A percentile compares a stretch with the other conserved stretches of the same genome.
Evolutionary conservation across 2,888 invertebrate species (phyloP).

Genomic region (Galerucella nymphaeae): DNA sequence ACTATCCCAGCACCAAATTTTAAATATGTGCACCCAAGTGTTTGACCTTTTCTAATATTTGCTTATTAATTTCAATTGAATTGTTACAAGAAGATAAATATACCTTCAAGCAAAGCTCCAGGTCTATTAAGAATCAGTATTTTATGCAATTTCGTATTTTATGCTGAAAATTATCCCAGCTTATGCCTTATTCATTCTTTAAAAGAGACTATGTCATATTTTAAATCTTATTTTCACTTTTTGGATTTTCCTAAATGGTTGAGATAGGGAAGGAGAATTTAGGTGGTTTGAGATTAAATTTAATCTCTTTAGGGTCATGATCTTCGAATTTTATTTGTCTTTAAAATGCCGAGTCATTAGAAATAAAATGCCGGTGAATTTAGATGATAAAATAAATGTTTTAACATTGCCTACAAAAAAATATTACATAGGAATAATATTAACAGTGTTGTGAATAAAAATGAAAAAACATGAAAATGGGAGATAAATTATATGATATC

Average conservation of each 20-base stretch:
- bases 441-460: too few relatives aligned
- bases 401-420: too few relatives aligned
- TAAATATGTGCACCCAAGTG: too few relatives aligned
- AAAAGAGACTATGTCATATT: constrained; percentile 25
- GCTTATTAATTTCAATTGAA: too few relatives aligned
- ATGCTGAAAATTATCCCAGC: not conserved
- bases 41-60: too few relatives aligned
- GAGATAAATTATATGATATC: too few relatives aligned
- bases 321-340: not conserved
- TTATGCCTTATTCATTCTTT: constrained; percentile 35
- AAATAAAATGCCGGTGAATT: not conserved
- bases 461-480: too few relatives aligned
- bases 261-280: not conserved
- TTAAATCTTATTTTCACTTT: constrained; percentile 17
- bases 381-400: too few relatives aligned
- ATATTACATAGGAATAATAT: too few relatives aligned
- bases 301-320: not conserved
- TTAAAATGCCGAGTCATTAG: not conserved
- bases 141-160: not conserved
- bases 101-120: too few relatives aligned
- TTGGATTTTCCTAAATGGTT: not conserved
- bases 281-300: not conserved
- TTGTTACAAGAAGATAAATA: too few relatives aligned
- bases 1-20: too few relatives aligned
- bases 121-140: not conserved